Percentiles rank a stretch among this genome's conserved stretches.
Evolutionary conservation across 1,140 invertebrate species (phyloP).

Genomic region (Drosophila auraria): DNA sequence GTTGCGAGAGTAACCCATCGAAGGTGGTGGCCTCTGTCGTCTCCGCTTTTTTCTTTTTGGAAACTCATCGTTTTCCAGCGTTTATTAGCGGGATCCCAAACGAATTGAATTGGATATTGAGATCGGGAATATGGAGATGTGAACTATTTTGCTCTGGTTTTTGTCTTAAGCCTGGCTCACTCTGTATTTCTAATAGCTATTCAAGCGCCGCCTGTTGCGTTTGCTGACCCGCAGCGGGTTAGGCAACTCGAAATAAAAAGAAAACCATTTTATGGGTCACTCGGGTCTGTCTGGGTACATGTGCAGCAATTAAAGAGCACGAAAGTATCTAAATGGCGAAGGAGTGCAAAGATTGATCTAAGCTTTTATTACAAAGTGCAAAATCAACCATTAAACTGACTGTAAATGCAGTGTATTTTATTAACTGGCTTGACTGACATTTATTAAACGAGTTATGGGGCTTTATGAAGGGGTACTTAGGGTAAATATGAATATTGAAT

Average conservation of each 20-base stretch:
- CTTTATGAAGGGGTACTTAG: not conserved
- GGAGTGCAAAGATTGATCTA: not conserved
- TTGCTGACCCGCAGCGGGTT: constrained; percentile 58
- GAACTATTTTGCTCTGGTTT: constrained; percentile 39
- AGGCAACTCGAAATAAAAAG: constrained; percentile 38
- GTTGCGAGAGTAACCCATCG: constrained; percentile 8
- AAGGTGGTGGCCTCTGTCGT: constrained; percentile 37
- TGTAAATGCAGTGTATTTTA: not conserved
- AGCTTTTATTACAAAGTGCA: constrained; percentile 2
- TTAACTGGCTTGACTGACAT: not conserved
- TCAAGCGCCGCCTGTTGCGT: constrained; percentile 69
- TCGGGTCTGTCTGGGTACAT: constrained; percentile 42
- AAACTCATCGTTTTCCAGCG: constrained; percentile 80
- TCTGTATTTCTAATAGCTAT: constrained; percentile 24
- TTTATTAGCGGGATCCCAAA: constrained; percentile 61
- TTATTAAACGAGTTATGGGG: constrained; percentile 2
- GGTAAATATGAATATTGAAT: not conserved
- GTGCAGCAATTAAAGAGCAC: constrained; percentile 72
- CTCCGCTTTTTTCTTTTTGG: constrained; percentile 62
- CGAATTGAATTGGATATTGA: constrained; percentile 41
- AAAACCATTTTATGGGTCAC: constrained; percentile 65
- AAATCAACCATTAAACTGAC: not conserved
- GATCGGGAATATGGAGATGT: constrained; percentile 31
- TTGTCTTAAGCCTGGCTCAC: constrained; percentile 22
- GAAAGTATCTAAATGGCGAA: not conserved